Evolutionary conservation across 2,113 vertebrate species (phyloP).

Genomic region (Hipposideros armiger): DNA sequence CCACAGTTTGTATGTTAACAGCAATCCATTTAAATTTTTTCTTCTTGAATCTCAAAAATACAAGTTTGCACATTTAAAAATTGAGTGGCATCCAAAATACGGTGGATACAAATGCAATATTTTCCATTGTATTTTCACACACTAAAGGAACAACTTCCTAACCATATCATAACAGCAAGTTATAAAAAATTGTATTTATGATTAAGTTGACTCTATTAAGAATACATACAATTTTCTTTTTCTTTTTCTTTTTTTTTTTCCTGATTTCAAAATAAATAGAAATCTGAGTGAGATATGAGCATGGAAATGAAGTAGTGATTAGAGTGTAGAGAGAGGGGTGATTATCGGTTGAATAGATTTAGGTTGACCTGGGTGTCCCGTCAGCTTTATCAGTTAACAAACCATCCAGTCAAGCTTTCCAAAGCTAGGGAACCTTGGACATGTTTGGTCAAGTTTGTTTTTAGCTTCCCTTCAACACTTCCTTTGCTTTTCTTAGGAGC

Average conservation of each 20-base stretch:
- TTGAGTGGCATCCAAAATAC: neutral
- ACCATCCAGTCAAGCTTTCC: neutral
- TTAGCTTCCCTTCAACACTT: neutral
- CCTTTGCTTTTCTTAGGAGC: neutral
- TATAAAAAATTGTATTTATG: neutral
- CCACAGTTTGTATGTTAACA: neutral
- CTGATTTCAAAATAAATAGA: constrained; percentile 5
- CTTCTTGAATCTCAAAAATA: constrained; percentile 1
- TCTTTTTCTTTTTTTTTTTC: neutral
- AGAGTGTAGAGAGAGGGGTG: neutral
- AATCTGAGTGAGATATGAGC: neutral
- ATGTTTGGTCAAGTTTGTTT: neutral
- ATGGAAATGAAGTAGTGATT: neutral
- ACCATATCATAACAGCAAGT: neutral
- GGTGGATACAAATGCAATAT: neutral
- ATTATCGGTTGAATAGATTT: neutral
- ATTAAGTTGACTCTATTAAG: neutral
- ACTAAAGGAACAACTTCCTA: constrained; percentile 49
- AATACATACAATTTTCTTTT: neutral
- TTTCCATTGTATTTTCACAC: constrained; percentile 44
- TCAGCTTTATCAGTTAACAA: neutral
- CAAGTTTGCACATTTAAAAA: constrained; percentile 1
- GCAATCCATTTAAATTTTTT: neutral
- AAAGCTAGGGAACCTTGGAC: neutral
- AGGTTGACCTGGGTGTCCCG: neutral